phyloP scores from a whole-genome alignment of 1,140 invertebrate species.

The Rhagoletis zephyria region DNA sequence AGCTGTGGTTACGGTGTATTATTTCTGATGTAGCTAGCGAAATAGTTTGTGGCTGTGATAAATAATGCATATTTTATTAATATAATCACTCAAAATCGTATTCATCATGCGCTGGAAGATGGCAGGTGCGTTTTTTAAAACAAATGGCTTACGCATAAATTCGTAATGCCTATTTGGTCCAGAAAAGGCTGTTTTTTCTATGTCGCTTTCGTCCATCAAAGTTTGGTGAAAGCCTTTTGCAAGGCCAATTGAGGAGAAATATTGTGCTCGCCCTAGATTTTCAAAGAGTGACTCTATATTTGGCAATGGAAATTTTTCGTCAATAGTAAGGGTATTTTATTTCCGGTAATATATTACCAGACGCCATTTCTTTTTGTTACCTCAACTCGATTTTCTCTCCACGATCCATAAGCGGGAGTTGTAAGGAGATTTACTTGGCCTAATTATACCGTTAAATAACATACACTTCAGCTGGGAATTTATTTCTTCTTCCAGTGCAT shows the following conservation, averaged over 20 bases:
- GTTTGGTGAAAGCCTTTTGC: slow-evolving; percentile 7
- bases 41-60: no score
- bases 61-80: slow-evolving; percentile 9
- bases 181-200: slow-evolving; percentile 16
- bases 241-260: not conserved
- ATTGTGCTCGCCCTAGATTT: not conserved
- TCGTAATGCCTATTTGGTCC: not conserved
- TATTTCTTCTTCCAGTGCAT: slow-evolving; percentile 4
- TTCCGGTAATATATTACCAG: not conserved
- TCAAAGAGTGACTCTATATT: slow-evolving; percentile 26
- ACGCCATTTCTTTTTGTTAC: not conserved
- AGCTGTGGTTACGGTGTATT: no score
- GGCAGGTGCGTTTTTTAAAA: not conserved
- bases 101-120: slow-evolving; percentile 6
- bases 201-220: not conserved
- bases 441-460: not conserved
- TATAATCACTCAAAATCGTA: not conserved
- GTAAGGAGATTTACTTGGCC: not conserved
- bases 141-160: slow-evolving; percentile 1
- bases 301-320: slow-evolving; percentile 26
- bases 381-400: not conserved
- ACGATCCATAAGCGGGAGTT: slow-evolving; percentile 15
- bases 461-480: not conserved
- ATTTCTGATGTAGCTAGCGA: no score
- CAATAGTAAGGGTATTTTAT: not conserved